These are phyloP conservation scores for Tholera decimalis DNA, from an alignment of 2,888 invertebrate genomes.

Conservation along the genomic window DNA sequence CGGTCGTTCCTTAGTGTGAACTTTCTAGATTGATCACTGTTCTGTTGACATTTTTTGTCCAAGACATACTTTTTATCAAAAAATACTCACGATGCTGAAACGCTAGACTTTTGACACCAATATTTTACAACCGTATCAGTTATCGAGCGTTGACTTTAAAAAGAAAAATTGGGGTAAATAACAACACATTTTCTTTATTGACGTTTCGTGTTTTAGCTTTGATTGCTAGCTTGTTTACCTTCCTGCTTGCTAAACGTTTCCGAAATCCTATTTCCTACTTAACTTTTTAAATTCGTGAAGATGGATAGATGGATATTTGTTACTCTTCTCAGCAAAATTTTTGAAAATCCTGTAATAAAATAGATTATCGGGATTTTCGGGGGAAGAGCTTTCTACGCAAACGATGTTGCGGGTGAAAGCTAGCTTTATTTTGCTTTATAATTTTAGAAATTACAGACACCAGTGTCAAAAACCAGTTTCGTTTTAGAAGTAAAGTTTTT, in stretches of 20 bases:
- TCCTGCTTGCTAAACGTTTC: neutral
- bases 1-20: slow-evolving; percentile 3
- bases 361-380: too few species aligned
- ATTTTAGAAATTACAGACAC: too few species aligned
- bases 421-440: too few species aligned
- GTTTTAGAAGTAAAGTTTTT: too few species aligned
- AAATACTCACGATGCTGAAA: slow-evolving; percentile 22
- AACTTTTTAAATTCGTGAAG: too few species aligned
- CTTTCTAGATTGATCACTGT: neutral
- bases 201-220: slow-evolving; percentile 15
- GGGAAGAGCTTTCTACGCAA: too few species aligned
- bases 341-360: too few species aligned
- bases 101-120: slow-evolving; percentile 30
- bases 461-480: too few species aligned
- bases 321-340: too few species aligned
- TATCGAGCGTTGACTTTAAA: slow-evolving; percentile 38
- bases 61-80: neutral
- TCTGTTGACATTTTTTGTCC: neutral
- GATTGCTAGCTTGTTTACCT: neutral
- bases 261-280: too few species aligned
- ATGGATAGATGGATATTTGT: too few species aligned
- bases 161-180: slow-evolving; percentile 25
- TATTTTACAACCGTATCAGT: slow-evolving; percentile 10
- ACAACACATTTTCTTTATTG: slow-evolving; percentile 27
- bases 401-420: too few species aligned